Evolutionary conservation across 2,888 invertebrate species (phyloP), one percentile per base, ranked within the genome.

Genomic region (Tyria jacobaeae): DNA sequence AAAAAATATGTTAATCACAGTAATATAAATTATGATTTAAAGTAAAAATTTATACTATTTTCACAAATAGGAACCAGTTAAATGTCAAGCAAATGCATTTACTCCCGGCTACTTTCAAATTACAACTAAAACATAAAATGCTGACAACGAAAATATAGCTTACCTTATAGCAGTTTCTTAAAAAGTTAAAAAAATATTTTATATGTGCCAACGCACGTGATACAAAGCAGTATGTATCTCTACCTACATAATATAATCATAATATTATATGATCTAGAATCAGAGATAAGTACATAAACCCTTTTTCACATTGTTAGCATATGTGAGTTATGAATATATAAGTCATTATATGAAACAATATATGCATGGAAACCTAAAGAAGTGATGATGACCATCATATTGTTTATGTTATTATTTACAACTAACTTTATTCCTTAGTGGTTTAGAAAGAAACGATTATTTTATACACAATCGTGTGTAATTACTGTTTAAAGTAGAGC

Each of bases 361-460:
- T 44, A 21, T 21, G 21, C 12, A 44, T 12, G 21, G 44, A 17
- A 44, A 12, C 12, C 12, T 44, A 21, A 21, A 10, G 21, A 44
- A 44, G 21, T 44, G 44, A 44, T 21, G 12, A 12, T 44, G 2
- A 12, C 1, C 17, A 21, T 17, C 12, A 21, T 27, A 49, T 27
- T 27, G 53, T 54, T 27, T 62, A 70, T 73, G 73, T 73, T 73
- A 64, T 73, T 73, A 73, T 73, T 73, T 75, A 75, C 76, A 69
- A 69, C 65, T 27, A 60, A 65, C 58, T 68, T 34, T 49, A 62
- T 59, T 66, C 66, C 63, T 62, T 50, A 47, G 49, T 54, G 35
- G 39, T 17, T 24, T 25, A 60, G 48, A 7, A 58, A 55, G 21
- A 58, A 25, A 47, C 47, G 14, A 68, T 44, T 15, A 24, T 25